Conservation (phyloP, 2,113 vertebrate genomes). For the Okapia johnstoni region DNA sequence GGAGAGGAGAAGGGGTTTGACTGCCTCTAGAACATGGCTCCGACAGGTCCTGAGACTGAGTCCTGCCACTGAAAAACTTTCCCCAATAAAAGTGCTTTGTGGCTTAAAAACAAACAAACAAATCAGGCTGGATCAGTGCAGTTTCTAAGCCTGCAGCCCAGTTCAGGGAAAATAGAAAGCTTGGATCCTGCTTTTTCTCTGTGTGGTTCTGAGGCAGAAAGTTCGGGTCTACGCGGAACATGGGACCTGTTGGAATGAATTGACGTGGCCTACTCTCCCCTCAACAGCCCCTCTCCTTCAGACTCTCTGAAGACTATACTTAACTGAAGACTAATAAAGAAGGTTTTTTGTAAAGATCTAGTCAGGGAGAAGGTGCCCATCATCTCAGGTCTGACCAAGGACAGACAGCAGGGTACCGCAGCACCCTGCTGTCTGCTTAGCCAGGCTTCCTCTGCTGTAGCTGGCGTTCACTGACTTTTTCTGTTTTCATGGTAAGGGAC, state of each 20-base stretch:
- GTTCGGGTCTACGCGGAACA: rapidly evolving
- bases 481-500: rapidly evolving
- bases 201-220: background rate
- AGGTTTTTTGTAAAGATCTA: rapidly evolving
- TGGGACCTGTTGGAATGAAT: rapidly evolving
- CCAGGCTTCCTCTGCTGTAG: rapidly evolving
- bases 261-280: rapidly evolving
- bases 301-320: background rate
- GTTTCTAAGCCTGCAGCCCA: background rate
- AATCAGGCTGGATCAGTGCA: background rate
- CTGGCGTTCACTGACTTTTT: background rate
- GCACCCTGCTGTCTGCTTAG: rapidly evolving
- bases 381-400: background rate
- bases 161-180: rapidly evolving
- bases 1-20: too few relatives aligned
- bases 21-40: rapidly evolving
- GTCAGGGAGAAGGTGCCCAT: rapidly evolving
- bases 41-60: rapidly evolving
- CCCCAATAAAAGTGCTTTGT: background rate
- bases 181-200: background rate
- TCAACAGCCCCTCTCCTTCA: background rate
- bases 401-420: background rate
- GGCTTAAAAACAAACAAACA: background rate
- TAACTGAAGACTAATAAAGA: background rate
- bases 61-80: background rate